Evolutionary conservation across 2,113 vertebrate genomes (phyloP).

Genomic region (Diadophis punctatus): DNA sequence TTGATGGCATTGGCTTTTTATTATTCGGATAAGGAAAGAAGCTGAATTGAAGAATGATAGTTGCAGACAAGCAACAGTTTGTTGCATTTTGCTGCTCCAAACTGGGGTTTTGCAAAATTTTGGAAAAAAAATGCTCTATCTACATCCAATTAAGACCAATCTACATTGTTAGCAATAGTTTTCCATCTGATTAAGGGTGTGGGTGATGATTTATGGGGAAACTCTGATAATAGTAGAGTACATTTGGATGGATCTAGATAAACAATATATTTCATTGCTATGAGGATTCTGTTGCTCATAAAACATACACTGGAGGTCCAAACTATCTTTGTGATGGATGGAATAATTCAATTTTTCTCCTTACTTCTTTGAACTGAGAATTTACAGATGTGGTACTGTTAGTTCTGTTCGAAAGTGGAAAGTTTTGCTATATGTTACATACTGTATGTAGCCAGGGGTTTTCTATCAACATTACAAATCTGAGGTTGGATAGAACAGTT

Average conservation of each 20-base stretch:
- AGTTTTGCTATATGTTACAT: background rate
- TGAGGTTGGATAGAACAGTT: background rate
- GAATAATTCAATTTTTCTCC: background rate
- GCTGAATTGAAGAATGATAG: background rate
- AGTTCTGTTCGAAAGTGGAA: background rate
- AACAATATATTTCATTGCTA: background rate
- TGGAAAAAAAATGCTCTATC: background rate
- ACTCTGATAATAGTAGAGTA: background rate
- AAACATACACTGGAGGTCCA: background rate
- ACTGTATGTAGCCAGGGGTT: background rate
- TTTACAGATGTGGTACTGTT: background rate
- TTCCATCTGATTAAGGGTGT: background rate
- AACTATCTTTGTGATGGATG: background rate
- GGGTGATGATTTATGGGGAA: background rate
- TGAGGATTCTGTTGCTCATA: background rate
- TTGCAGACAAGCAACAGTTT: background rate
- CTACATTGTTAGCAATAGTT: background rate
- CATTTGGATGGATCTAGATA: background rate
- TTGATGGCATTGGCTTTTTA: background rate
- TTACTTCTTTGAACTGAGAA: background rate
- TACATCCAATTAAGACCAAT: background rate
- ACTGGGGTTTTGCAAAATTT: background rate
- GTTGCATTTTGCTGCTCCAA: background rate
- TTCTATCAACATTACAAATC: background rate
- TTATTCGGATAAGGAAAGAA: background rate